These are phyloP conservation scores for Strongylocentrotus purpuratus DNA, from an alignment of 35 echinoderm and acorn worm species.

Conservation along the genomic window DNA sequence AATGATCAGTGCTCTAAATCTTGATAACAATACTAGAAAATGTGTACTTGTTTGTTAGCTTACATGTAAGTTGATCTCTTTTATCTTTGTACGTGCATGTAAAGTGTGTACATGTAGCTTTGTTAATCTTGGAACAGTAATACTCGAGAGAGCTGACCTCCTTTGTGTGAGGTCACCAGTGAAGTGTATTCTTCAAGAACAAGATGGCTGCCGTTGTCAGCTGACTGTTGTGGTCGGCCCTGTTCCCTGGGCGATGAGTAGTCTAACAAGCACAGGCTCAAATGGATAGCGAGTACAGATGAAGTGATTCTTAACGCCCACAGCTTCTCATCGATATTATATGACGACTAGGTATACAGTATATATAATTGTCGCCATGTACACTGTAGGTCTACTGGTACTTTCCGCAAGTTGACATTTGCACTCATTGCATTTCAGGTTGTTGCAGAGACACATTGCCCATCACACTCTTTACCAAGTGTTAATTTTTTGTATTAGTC, in stretches of 20 bases:
- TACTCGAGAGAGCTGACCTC: background rate
- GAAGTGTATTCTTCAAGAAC: slow-evolving; percentile 11
- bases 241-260: background rate
- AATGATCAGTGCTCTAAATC: background rate
- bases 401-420: no score
- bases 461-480: no score
- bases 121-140: background rate
- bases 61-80: background rate
- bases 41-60: background rate
- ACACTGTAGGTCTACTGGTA: no score
- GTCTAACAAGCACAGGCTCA: background rate
- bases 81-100: background rate
- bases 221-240: background rate
- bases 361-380: no score
- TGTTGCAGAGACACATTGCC: no score
- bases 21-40: background rate
- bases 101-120: background rate
- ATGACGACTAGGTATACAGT: no score
- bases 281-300: no score
- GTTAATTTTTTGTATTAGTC: no score
- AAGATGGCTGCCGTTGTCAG: background rate
- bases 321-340: no score
- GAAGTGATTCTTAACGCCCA: no score
- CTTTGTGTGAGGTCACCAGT: slow-evolving; percentile 2
- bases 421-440: no score